phyloP scores from a whole-genome alignment of 1,140 invertebrate genomes.

The Bombus soroeensis region DNA sequence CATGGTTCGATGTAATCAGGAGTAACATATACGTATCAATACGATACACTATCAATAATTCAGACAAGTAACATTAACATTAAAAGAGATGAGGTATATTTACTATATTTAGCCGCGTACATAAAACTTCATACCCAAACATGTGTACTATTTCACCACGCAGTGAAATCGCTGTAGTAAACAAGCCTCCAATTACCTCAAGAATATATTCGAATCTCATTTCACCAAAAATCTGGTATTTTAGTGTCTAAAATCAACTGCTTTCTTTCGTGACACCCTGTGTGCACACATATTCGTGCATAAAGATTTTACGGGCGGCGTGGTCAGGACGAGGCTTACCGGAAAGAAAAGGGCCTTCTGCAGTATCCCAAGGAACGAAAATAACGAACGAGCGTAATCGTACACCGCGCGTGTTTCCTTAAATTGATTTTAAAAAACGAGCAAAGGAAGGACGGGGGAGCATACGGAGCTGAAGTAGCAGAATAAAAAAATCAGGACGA shows the following conservation, averaged over 20 bases:
- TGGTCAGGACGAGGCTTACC: background rate
- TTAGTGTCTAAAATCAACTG: background rate
- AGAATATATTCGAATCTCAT: background rate
- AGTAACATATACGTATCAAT: background rate
- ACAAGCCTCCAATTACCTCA: background rate
- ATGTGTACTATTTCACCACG: background rate
- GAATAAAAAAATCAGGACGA: background rate
- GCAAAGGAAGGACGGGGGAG: background rate
- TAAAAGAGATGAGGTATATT: background rate
- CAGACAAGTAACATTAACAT: background rate
- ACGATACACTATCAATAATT: background rate
- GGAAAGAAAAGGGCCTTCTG: constrained; percentile 6
- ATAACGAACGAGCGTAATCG: constrained; percentile 15
- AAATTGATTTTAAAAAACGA: constrained; percentile 14
- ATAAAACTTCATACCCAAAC: background rate
- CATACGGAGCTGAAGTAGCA: background rate
- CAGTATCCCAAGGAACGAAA: background rate
- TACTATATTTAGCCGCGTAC: background rate
- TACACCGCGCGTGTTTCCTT: background rate
- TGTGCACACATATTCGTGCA: background rate
- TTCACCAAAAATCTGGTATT: background rate
- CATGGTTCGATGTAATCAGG: background rate
- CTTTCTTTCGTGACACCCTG: background rate
- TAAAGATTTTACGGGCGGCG: constrained; percentile 53
- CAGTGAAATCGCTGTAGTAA: background rate